Evolutionary conservation across 2,888 invertebrate genomes (phyloP), one percentile per base, ranked within the genome.

Genomic region (Hirudinaria manillensis): DNA sequence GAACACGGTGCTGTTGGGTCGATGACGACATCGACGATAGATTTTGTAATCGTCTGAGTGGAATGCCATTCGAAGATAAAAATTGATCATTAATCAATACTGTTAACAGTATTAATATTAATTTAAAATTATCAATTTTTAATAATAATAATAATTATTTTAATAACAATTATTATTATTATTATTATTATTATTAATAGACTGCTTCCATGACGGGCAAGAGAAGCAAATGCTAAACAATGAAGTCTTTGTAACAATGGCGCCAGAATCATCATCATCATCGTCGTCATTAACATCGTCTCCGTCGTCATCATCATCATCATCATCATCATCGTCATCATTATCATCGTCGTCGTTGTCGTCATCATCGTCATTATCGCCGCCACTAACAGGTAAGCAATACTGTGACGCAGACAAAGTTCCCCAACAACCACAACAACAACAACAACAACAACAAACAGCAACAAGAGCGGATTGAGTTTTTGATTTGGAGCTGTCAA

Each of bases 271-370:
- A 34, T 68, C 68, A 13, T 68, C 68, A 34, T 68, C 68, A 34
- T 68, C 34, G 21, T 32, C 68, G 68, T 68, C 68, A 34, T 68
- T 34, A 34, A 34, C 34, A 13, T 68, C 68, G 21, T 68, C 68
- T 34, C 34, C 68, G 34, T 68, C 68, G 19, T 68, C 36, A 68
- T 32, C 34, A 36, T 32, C 68, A 36, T 68, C 68, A 34, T 68
- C 68, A 36, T 68, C 68, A 34, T 68, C 36, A 68, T 68, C 68
- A 68, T 68, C 68, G 34, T 68, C 68, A 36, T 68, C 68, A 68
- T 68, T 34, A 36, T 68, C 68, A 36, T 36, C 68, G 34, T 68
- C 6, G 13, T 68, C 68, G n/a, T 68, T 34, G 13, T 68, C 68
- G 34, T 36, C 68, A 68, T 68, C 68, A 32, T 36, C 36, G 34